Conservation (phyloP, 1,140 invertebrate species). For the Pentalonia nigronervosa region DNA sequence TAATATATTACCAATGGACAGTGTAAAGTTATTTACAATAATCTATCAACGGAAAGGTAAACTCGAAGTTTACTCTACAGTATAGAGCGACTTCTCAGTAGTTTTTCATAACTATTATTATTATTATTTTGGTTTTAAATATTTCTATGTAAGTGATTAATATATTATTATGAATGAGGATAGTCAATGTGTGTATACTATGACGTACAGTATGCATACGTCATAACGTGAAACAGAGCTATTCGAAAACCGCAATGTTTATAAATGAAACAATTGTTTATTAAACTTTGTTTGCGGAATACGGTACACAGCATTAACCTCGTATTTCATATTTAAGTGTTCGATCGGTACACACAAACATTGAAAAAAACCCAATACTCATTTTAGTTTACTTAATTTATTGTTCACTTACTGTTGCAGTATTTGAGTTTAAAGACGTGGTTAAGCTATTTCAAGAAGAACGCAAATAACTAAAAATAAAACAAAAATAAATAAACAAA, state of each 20-base stretch:
- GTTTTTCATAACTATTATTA: neutral
- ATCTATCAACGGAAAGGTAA: neutral
- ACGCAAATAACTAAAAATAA: constrained; percentile 3
- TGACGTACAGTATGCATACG: neutral
- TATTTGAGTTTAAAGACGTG: constrained; percentile 7
- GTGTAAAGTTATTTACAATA: neutral
- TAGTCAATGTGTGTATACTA: neutral
- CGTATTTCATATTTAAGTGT: neutral
- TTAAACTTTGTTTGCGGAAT: neutral
- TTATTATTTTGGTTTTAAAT: neutral
- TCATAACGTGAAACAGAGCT: neutral
- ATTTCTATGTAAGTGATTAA: neutral
- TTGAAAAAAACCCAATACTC: neutral
- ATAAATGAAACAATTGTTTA: neutral
- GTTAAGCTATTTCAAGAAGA: neutral
- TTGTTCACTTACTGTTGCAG: neutral
- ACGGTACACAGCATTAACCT: neutral
- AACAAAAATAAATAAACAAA: neutral
- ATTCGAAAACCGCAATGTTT: neutral
- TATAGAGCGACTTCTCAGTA: neutral
- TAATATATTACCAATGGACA: neutral
- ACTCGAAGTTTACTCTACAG: neutral
- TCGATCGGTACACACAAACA: neutral
- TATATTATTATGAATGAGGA: neutral
- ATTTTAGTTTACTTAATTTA: constrained; percentile 13